Conservation (phyloP, 2,888 invertebrate species). For the Troides helena region DNA sequence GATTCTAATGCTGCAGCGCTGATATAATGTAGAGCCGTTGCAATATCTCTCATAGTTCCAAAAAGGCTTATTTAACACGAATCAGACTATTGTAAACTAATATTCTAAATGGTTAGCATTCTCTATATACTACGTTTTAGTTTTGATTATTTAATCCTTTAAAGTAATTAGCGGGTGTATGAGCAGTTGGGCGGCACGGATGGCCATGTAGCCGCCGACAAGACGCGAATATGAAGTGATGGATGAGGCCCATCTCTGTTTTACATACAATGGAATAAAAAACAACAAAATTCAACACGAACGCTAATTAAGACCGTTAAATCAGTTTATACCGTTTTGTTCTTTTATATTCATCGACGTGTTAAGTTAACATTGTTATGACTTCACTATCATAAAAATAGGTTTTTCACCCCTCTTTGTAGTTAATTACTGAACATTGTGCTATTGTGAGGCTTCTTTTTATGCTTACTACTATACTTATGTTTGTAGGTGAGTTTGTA, state of each 20-base stretch:
- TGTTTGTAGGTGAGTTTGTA: neutral
- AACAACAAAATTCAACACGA: slow-evolving; percentile 58
- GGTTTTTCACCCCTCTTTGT: slow-evolving; percentile 4
- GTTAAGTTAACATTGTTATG: slow-evolving; percentile 53
- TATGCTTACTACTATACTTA: neutral
- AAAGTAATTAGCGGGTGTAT: slow-evolving; percentile 55
- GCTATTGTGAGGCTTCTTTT: slow-evolving; percentile 5
- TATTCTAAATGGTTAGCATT: too few species aligned
- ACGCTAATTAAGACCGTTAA: slow-evolving; percentile 74
- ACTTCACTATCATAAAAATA: slow-evolving; percentile 45
- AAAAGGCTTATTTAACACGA: too few species aligned
- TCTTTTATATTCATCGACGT: slow-evolving; percentile 19
- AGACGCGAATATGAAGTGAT: slow-evolving; percentile 76
- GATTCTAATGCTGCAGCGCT: too few species aligned
- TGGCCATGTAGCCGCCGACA: slow-evolving; percentile 52
- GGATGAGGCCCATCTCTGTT: slow-evolving; percentile 67
- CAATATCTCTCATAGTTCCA: too few species aligned
- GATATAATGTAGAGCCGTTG: too few species aligned
- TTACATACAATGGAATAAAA: slow-evolving; percentile 77
- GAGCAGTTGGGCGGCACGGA: slow-evolving; percentile 42
- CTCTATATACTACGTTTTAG: too few species aligned
- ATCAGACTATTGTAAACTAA: too few species aligned
- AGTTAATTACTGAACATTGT: slow-evolving; percentile 15
- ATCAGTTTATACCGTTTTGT: slow-evolving; percentile 62
- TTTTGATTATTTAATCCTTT: neutral